Conservation (phyloP, 2,888 invertebrate species). For the Melolontha melolontha region DNA sequence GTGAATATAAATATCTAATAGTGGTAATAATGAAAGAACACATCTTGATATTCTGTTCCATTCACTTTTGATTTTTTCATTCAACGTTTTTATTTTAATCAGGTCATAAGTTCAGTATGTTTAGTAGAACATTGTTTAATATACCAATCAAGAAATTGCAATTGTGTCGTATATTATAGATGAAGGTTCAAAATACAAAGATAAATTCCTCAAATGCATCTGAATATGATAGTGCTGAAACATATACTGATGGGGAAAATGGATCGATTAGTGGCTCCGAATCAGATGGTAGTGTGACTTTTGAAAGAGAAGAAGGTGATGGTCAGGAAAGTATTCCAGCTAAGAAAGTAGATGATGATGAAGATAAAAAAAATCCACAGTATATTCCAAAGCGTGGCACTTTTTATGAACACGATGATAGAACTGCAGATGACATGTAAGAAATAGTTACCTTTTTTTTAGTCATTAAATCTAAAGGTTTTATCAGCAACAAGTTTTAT, state of each 20-base stretch:
- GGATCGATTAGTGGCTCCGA: constrained; percentile 65
- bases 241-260: constrained; percentile 58
- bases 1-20: constrained; percentile 9
- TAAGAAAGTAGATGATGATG: constrained; percentile 89
- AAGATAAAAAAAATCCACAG: constrained; percentile 95
- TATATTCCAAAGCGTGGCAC: constrained; percentile 96
- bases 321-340: constrained; percentile 71
- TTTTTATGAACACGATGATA: constrained; percentile 96
- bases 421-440: constrained; percentile 80
- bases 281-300: constrained; percentile 68
- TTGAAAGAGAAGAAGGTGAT: constrained; percentile 78
- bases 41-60: neutral
- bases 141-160: neutral
- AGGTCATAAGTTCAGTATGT: constrained; percentile 45
- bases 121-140: constrained; percentile 19
- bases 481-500: too few species aligned
- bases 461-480: too few species aligned
- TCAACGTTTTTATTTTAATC: constrained; percentile 37
- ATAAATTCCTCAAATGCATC: constrained; percentile 59
- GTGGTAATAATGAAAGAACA: neutral
- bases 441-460: constrained; percentile 34
- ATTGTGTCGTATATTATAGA: constrained; percentile 47
- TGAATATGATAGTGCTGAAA: constrained; percentile 62
- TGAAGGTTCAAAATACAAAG: constrained; percentile 49
- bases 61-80: constrained; percentile 30